Base-by-base conservation (phyloP, 2,797 vertebrate genomes). In the Catharus ustulatus region DNA sequence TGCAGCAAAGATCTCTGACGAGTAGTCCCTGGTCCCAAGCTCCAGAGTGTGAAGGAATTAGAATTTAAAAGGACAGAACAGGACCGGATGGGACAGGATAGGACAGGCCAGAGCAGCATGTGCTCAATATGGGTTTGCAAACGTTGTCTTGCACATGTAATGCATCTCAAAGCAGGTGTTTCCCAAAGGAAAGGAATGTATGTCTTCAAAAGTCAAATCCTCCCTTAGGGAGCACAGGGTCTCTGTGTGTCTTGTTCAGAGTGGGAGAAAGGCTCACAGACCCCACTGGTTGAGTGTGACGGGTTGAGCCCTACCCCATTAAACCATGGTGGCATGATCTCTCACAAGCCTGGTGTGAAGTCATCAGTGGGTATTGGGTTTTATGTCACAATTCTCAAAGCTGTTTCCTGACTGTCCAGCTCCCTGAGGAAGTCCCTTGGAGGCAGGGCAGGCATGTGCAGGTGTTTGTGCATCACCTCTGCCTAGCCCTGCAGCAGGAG, bases 381-480 rank as follows among this genome's bases (percentile, higher is more conserved):
- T 69, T 62, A 51, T 15, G 27, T 17, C 55, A 59, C 0, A 1
- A 29, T 88, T 80, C 42, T n/a, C 46, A 87, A 63, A 79, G 23
- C 13, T 13, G 8, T 61, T 68, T 75, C 54, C 72, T 63, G 48
- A 15, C 30, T 0, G 0, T 10, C 22, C 52, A 54, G 2, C 36
- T 43, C 18, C 20, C n/a, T 8, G 24, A 23, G 27, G 14, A 66
- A 77, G n/a, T 15, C 7, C 26, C 45, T 38, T 16, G n/a, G 45
- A 46, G 30, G 19, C 23, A 52, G 38, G 1, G 6, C 3, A 2
- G 16, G 22, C 21, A 46, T 0, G 0, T 18, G 32, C 29, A 48
- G 2, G 0, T 0, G 1, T 45, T 69, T 29, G 11, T 46, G 32
- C 10, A 62, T 6, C 1, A 1, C 11, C 42, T 45, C 42, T 85